A percentile compares a stretch with the other conserved stretches of the same genome.
Evolutionary conservation across 2,113 vertebrate species (phyloP).

Genomic region (Accipiter cooperii): DNA sequence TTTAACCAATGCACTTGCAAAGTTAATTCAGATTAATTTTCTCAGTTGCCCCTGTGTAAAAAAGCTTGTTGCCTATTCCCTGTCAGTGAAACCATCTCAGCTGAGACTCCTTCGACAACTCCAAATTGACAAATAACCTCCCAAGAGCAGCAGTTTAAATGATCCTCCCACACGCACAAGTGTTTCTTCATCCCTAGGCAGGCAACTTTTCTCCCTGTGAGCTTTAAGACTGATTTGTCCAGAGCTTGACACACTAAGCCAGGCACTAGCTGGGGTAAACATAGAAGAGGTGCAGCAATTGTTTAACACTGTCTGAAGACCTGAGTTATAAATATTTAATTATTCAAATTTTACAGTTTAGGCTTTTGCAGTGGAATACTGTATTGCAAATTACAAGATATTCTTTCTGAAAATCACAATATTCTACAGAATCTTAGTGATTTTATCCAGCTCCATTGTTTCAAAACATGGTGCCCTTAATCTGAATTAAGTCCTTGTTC

Average conservation of each 20-base stretch:
- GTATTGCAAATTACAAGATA: background rate
- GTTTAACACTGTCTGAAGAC: background rate
- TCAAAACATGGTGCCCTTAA: background rate
- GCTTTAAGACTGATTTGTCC: background rate
- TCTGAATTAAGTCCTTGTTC: background rate
- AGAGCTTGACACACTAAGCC: background rate
- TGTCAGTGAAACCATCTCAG: slow-evolving; percentile 17
- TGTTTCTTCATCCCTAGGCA: background rate
- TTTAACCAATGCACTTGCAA: slow-evolving; percentile 8
- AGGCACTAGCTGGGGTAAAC: background rate
- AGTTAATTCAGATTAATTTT: slow-evolving; percentile 56
- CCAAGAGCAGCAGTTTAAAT: background rate
- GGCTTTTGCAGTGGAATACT: background rate
- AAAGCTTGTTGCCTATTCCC: background rate
- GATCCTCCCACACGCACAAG: background rate
- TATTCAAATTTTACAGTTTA: background rate
- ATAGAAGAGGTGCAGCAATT: background rate
- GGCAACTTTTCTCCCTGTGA: background rate
- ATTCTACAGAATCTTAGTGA: background rate
- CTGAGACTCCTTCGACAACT: background rate
- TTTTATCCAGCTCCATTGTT: background rate
- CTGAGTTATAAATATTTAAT: background rate
- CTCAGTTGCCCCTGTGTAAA: background rate
- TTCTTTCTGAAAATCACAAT: background rate
- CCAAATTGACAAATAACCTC: background rate